Base-by-base conservation (phyloP, 1,140 invertebrate genomes). In the Caerostris darwini region DNA sequence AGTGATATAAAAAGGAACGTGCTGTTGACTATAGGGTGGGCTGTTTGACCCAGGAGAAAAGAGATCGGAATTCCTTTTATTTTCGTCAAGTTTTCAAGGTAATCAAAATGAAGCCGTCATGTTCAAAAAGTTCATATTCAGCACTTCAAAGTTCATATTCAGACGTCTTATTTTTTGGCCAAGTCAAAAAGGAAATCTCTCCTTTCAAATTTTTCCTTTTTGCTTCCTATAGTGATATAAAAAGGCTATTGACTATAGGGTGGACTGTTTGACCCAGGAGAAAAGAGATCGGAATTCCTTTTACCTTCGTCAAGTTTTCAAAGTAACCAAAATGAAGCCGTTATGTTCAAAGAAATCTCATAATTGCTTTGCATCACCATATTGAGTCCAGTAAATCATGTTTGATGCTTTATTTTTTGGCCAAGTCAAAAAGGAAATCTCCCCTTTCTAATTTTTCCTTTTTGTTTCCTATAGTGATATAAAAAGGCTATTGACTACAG, bases 271-370 rank as follows among this genome's bases (percentile, higher is more conserved):
- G 88, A 71, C 17, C 12, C 61, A 69, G 7, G 54, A 53, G 61
- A 90, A 90, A 57, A 59, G 34, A 50, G n/a, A 17, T 58, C 64
- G 87, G 59, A 61, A 64, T 67, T 59, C 50, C 3, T 14, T 61
- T 59, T 58, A 87, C 64, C 61, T 77, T 81, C 77, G 81, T 91
- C 89, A 91, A 81, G 59, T 81, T 77, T 57, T 59, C 64, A 56
- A 56, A 17, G 57, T 61, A 61, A 87, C 61, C 85, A 87, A 87
- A 58, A 59, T 64, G 61, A 17, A 56, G n/a, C 53, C n/a, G 89
- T 91, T 90, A 54, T 57, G 14, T 34, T 81, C 81, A 34, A 34
- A 34, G 34, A 34, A 34, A 34, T 34, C 34, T 34, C 34, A 34
- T 34, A 34, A 34, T 34, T 34, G 34, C 34, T 34, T 34, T 34